Evolutionary conservation across 2,888 invertebrate genomes (phyloP), one percentile per base, ranked within the genome.

Genomic region (Lamellibrachia columna): DNA sequence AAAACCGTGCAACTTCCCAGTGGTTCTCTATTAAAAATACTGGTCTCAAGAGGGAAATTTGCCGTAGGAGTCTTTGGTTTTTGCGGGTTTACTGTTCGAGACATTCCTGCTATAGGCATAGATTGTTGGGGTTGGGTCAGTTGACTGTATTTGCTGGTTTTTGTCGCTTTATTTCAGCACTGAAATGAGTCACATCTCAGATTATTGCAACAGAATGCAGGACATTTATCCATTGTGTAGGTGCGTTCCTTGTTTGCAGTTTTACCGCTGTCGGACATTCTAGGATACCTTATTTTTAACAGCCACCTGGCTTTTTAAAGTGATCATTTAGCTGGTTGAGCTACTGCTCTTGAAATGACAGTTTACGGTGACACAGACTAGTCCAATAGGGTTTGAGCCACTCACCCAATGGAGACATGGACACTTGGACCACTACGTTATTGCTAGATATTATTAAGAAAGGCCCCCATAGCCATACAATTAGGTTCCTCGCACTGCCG

Each of bases 121-220:
- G 58, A 15, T 7, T 58, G 22, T 6, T n/a, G 22, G 75, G 22
- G 22, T 75, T 75, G 75, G 75, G n/a, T 4, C 15, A 75, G 22
- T 75, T n/a, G 75, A 22, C 22, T 3, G 22, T 75, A 22, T 75
- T n/a, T 11, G 75, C 75, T 75, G 75, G 75, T 75, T 75, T 15
- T 75, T 75, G 75, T 75, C 22, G 22, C 75, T 75, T 75, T 75
- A 75, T 22, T 75, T 75, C 75, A 75, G 75, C 75, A 22, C 75
- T 75, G n/a, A 75, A 75, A 75, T 75, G 75, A 75, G n/a, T 75
- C 75, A n/a, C 75, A 75, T 75, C n/a, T 75, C 75, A 75, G 75
- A 75, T 75, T 75, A 15, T 75, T 75, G 75, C 75, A 15, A 75
- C 22, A 75, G 75, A 75, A 22, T 15, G 75, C 75, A 22, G 2